Evolutionary conservation across 2,888 invertebrate species (phyloP).

Genomic region (Beris chalybata): DNA sequence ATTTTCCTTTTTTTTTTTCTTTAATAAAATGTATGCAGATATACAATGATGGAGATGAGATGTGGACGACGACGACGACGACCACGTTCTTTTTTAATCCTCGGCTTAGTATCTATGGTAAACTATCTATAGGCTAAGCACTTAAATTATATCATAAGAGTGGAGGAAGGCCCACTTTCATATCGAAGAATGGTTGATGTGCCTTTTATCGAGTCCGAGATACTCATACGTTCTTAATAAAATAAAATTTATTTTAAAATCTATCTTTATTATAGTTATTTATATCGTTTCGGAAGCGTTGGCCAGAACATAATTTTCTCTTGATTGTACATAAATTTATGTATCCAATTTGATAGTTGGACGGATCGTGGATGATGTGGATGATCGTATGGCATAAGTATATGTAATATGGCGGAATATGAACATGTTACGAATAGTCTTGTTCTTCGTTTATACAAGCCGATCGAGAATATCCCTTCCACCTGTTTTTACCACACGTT

Average conservation of each 20-base stretch:
- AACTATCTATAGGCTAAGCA: background rate
- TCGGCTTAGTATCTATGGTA: background rate
- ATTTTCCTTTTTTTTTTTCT: background rate
- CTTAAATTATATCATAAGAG: no score
- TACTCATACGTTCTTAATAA: background rate
- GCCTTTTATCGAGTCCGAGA: background rate
- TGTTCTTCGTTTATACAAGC: slow-evolving; percentile 3
- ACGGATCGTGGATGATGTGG: background rate
- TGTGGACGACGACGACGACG: background rate
- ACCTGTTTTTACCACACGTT: no score
- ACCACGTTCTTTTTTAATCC: background rate
- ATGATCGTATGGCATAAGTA: background rate
- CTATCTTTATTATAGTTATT: slow-evolving; percentile 33
- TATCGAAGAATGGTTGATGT: no score
- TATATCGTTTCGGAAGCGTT: slow-evolving; percentile 38
- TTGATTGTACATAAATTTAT: slow-evolving; percentile 38
- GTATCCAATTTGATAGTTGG: slow-evolving; percentile 7
- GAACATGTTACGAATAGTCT: slow-evolving; percentile 7
- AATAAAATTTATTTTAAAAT: slow-evolving; percentile 30
- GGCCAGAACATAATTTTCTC: slow-evolving; percentile 35
- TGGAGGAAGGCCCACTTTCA: no score
- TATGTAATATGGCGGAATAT: no score
- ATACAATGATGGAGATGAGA: slow-evolving; percentile 2
- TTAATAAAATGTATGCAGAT: background rate
- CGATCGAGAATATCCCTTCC: background rate